Evolutionary conservation across 1,140 invertebrate genomes (phyloP), one percentile per base, ranked within the genome.

Genomic region (Zaprionus lachaisei): DNA sequence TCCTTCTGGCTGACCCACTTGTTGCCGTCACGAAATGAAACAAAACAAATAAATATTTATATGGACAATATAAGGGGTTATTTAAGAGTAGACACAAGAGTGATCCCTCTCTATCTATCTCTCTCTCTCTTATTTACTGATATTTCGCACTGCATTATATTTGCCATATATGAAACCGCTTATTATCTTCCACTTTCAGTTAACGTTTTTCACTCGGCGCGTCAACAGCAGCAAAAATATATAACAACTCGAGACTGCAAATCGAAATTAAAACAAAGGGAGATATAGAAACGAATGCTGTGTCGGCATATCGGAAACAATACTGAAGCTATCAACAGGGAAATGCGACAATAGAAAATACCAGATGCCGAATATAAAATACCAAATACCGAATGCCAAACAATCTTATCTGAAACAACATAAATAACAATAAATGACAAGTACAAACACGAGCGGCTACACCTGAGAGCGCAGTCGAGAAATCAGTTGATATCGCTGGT

Each of bases 181-280:
- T 86, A 86, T 87, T 86, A 79, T 84, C 81, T 81, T 75, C 74
- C 81, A 76, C 78, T 89, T 84, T 89, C 78, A 87, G 83, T 89
- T 89, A 89, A 79, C 83, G 83, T 73, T 81, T 79, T 79, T 76
- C 73, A 72, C 55, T 56, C 80, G 80, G 72, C 70, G 70, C 80
- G 80, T 78, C 69, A 82, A 83, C 63, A 79, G 57, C 38, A 24
- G 44, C 66, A 34, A 34, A 34, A 11, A 34, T 7, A 34, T 11
- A 34, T 9, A 34, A 34, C 31, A 34, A 34, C 31, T 34, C 41
- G 41, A 47, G 41, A 47, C 41, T n/a, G 41, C 41, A 47, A 47
- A 47, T 47, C 41, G 41, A 17, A 17, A 11, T 4, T 65, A 58
- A 5, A 26, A 41, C 26, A 28, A 41, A 22, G 26, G 28, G 28